Evolutionary conservation across 2,113 vertebrate species (phyloP).

Genomic region (Otocyon megalotis): DNA sequence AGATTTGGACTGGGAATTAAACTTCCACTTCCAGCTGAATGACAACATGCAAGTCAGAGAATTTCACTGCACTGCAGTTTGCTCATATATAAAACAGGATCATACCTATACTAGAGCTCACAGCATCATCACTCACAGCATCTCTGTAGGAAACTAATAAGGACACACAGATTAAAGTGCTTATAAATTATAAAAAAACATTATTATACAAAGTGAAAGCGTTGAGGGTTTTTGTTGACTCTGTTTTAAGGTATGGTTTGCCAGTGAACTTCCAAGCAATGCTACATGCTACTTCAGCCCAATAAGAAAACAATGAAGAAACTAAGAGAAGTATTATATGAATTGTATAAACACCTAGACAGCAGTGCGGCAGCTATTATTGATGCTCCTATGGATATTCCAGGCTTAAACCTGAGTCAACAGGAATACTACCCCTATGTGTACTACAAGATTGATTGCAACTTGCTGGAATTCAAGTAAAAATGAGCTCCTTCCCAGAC

Average conservation of each 20-base stretch:
- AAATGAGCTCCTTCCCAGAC: slow-evolving; percentile 78
- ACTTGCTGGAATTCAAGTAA: slow-evolving; percentile 98
- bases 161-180: slow-evolving; percentile 7
- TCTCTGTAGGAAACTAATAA: background rate
- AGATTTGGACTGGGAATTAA: background rate
- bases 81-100: background rate
- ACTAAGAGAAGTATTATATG: slow-evolving; percentile 96
- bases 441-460: slow-evolving; percentile 99
- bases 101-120: background rate
- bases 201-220: slow-evolving; percentile 25
- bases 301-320: slow-evolving; percentile 98
- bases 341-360: slow-evolving; percentile 98
- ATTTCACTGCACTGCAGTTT: background rate
- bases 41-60: background rate
- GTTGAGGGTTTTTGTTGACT: no score
- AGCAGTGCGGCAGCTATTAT: slow-evolving; percentile 98
- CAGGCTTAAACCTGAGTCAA: slow-evolving; percentile 97
- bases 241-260: slow-evolving; percentile 96
- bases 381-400: slow-evolving; percentile 97
- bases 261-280: slow-evolving; percentile 99
- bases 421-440: slow-evolving; percentile 99
- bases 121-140: background rate
- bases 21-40: background rate
- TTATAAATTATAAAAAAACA: background rate
- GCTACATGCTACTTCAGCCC: slow-evolving; percentile 98